Evolutionary conservation across 1,140 invertebrate genomes (phyloP).

Genomic region (Tenebrio molitor): DNA sequence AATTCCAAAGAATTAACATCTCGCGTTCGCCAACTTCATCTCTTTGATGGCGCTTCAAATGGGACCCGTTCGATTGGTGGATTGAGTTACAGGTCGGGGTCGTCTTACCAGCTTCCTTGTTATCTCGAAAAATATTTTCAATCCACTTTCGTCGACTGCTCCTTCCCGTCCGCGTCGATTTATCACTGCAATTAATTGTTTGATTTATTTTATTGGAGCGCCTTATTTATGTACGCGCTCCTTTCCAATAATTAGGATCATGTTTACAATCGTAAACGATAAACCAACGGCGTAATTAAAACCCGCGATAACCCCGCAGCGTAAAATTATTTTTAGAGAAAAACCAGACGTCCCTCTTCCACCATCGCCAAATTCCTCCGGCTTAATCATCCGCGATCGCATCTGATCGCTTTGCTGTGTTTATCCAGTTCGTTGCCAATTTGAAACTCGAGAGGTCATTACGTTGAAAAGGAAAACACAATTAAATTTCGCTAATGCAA

Average conservation of each 20-base stretch:
- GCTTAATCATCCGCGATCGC: background rate
- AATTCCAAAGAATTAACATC: constrained; percentile 20
- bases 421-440: constrained; percentile 11
- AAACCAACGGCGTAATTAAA: constrained; percentile 11
- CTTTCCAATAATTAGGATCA: constrained; percentile 4
- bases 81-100: constrained; percentile 4
- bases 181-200: constrained; percentile 27
- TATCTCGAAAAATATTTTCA: constrained; percentile 30
- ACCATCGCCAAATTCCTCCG: background rate
- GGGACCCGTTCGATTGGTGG: constrained; percentile 1
- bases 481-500: constrained; percentile 29
- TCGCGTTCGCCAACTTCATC: constrained; percentile 21
- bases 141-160: background rate
- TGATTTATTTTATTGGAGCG: constrained; percentile 1
- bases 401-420: background rate
- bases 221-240: constrained; percentile 14
- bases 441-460: constrained; percentile 12
- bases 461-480: constrained; percentile 10
- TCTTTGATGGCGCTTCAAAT: constrained; percentile 16
- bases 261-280: constrained; percentile 19
- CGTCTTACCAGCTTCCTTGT: constrained; percentile 16
- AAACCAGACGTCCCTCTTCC: too few relatives aligned
- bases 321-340: constrained; percentile 17
- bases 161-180: background rate
- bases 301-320: constrained; percentile 17